phyloP scores from a whole-genome alignment of 2,797 vertebrate species.

The Mallotus villosus region DNA sequence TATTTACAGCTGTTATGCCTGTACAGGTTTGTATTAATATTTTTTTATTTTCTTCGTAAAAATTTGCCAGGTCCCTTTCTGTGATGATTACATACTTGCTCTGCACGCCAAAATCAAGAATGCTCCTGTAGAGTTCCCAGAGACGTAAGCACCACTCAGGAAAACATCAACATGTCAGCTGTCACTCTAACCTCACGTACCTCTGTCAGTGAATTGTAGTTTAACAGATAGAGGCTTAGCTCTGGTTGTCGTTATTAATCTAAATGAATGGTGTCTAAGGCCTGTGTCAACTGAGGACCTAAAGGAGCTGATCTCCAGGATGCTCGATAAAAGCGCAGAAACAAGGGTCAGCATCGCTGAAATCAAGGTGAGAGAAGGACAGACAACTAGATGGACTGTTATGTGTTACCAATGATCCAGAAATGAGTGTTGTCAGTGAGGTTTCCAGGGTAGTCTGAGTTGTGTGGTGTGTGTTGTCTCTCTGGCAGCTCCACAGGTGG shows the following conservation, averaged over 20 bases:
- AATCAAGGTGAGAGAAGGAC: constrained; percentile 81
- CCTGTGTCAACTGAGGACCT: constrained; percentile 77
- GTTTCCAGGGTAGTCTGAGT: not conserved
- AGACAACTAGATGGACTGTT: not conserved
- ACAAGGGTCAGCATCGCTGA: constrained; percentile 87
- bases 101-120: constrained; percentile 92
- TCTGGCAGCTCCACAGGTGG: constrained; percentile 83
- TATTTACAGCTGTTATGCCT: not conserved
- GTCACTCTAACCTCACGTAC: no score
- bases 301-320: constrained; percentile 82
- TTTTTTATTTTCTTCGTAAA: not conserved
- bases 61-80: constrained; percentile 87
- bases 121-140: constrained; percentile 85
- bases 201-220: no score
- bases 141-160: constrained; percentile 76
- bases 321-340: constrained; percentile 91
- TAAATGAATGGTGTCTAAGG: constrained; percentile 59
- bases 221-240: not conserved
- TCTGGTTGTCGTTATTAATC: not conserved
- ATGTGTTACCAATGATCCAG: not conserved
- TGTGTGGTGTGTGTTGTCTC: constrained; percentile 3
- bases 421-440: not conserved
- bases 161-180: no score
- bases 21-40: not conserved
- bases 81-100: constrained; percentile 88